Percentiles rank a stretch among this genome's conserved stretches.
phyloP scores from a whole-genome alignment of 2,797 vertebrate genomes.

The Danio choprae region DNA sequence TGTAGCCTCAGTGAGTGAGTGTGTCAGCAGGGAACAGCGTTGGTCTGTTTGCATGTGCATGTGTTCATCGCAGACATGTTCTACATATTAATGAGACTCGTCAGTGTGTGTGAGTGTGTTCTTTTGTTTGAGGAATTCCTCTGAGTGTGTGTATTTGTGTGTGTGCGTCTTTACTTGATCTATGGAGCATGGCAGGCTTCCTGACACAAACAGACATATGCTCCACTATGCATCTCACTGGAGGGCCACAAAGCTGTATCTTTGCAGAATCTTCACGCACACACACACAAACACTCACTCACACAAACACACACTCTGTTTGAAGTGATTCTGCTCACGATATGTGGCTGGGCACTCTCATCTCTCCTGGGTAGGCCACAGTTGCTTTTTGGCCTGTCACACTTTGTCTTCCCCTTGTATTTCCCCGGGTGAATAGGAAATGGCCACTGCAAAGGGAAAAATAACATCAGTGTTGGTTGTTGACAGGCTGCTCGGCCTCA shows the following conservation, averaged over 20 bases:
- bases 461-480: conserved; percentile 70
- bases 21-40: conserved; percentile 36
- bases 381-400: conserved; percentile 59
- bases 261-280: conserved; percentile 21
- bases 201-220: conserved; percentile 56
- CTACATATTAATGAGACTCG: conserved; percentile 40
- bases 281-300: conserved; percentile 31
- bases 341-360: conserved; percentile 51
- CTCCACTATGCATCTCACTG: conserved; percentile 33
- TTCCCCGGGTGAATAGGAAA: conserved; percentile 57
- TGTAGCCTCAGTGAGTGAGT: conserved; percentile 1
- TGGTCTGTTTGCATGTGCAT: conserved; percentile 43
- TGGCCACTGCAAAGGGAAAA: conserved; percentile 60
- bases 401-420: conserved; percentile 64
- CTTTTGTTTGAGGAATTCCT: conserved; percentile 46
- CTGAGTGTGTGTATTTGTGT: conserved; percentile 9
- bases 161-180: conserved; percentile 34
- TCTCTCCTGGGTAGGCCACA: conserved; percentile 46
- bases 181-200: conserved; percentile 36
- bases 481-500: conserved; percentile 66
- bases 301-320: conserved; percentile 22
- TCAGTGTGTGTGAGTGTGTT: conserved; percentile 33
- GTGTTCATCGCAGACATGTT: conserved; percentile 35
- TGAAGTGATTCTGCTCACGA: conserved; percentile 52
- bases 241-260: conserved; percentile 44